Conservation (phyloP, 2,113 vertebrate genomes). For the Cinclus cinclus region DNA sequence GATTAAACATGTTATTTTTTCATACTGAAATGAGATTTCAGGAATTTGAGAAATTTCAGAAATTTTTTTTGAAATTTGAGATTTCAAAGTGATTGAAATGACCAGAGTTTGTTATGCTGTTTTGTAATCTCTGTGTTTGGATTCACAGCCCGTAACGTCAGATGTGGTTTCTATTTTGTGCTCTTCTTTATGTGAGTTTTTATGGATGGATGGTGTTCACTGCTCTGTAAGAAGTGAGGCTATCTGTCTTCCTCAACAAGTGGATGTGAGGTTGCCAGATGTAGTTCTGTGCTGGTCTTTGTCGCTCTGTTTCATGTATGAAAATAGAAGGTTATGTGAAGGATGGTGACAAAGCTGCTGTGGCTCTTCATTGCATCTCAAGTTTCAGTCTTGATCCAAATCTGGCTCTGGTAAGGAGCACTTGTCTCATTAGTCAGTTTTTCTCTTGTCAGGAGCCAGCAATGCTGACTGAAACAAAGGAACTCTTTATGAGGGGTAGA, state of each 20-base stretch:
- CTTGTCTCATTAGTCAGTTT: slow-evolving; percentile 11
- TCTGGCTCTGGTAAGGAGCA: background rate
- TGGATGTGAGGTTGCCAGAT: background rate
- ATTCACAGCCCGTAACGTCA: background rate
- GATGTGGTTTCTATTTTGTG: background rate
- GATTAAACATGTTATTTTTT: background rate
- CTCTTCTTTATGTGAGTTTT: background rate
- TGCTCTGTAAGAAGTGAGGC: background rate
- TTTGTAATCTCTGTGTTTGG: background rate
- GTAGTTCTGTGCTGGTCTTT: background rate
- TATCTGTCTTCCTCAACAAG: background rate
- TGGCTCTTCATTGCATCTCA: background rate
- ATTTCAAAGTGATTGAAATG: background rate
- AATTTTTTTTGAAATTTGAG: background rate
- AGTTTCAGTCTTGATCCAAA: background rate
- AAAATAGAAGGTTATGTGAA: background rate
- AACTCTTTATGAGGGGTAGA: background rate
- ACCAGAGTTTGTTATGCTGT: background rate
- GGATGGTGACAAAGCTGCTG: background rate
- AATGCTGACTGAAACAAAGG: background rate
- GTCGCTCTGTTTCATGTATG: background rate
- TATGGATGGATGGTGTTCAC: background rate
- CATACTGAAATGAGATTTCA: background rate
- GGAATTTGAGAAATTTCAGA: too few relatives aligned
- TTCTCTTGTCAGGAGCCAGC: background rate